Evolutionary conservation across 2,888 invertebrate genomes (phyloP).

Genomic region (Hypsopygia costalis): DNA sequence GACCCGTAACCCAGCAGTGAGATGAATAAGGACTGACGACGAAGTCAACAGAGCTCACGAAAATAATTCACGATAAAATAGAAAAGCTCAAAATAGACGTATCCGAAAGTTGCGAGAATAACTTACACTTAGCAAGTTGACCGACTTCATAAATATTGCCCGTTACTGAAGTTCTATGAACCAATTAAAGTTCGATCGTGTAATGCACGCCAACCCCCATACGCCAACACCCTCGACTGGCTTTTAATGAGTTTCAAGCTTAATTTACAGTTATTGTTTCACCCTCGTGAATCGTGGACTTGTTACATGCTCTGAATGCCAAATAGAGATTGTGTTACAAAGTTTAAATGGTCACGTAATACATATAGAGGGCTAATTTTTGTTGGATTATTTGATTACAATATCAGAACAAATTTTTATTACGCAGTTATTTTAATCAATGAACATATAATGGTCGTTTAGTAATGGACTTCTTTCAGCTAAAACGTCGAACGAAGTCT

Average conservation of each 20-base stretch:
- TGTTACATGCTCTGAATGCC: conserved; percentile 46
- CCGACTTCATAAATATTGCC: conserved; percentile 26
- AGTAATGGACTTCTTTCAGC: too few relatives aligned
- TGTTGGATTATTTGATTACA: conserved; percentile 1
- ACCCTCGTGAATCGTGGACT: conserved; percentile 49
- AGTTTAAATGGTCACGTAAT: conserved; percentile 37
- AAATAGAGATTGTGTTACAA: conserved; percentile 34
- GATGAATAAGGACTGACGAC: too few relatives aligned
- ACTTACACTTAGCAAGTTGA: conserved; percentile 16
- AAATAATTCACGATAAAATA: too few relatives aligned
- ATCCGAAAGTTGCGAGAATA: conserved; percentile 8
- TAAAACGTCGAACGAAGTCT: too few relatives aligned
- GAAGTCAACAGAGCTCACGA: too few relatives aligned
- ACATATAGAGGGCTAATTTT: conserved; percentile 27
- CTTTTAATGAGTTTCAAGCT: conserved; percentile 72
- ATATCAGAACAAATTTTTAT: neutral
- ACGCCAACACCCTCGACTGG: conserved; percentile 33
- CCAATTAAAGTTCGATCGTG: conserved; percentile 64
- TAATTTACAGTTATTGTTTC: conserved; percentile 76
- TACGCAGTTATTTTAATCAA: too few relatives aligned
- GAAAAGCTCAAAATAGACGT: too few relatives aligned
- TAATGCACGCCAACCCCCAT: conserved; percentile 43
- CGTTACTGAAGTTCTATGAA: conserved; percentile 34
- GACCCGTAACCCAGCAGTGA: too few relatives aligned
- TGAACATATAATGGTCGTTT: too few relatives aligned